phyloP scores from a whole-genome alignment of 1,140 invertebrate genomes.

The Lamellibrachia luymesi region DNA sequence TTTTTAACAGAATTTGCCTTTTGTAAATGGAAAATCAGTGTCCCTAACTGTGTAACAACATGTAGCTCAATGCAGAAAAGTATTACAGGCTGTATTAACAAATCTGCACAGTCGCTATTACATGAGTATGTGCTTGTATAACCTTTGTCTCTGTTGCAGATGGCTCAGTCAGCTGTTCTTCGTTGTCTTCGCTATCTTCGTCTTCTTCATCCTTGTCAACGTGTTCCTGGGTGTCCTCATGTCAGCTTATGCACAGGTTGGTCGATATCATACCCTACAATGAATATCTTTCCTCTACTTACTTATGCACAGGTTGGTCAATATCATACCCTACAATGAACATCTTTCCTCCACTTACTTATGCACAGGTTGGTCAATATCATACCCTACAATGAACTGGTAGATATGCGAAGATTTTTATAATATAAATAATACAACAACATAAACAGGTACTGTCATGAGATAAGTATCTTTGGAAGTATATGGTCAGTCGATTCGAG shows the following conservation, averaged over 20 bases:
- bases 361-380: neutral
- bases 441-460: no score
- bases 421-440: no score
- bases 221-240: slow-evolving; percentile 13
- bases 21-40: no score
- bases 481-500: no score
- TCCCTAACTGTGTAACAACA: no score
- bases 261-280: neutral
- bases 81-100: neutral
- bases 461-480: no score
- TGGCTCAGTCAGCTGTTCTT: slow-evolving; percentile 11
- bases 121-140: neutral
- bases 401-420: no score
- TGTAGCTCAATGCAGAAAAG: no score
- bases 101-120: neutral
- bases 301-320: neutral
- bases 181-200: neutral
- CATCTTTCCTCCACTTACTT: neutral
- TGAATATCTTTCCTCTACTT: neutral
- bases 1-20: neutral
- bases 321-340: neutral
- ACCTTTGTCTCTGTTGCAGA: neutral
- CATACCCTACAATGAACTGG: neutral
- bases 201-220: slow-evolving; percentile 22
- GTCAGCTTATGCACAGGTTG: neutral